These are phyloP conservation scores for Varanus komodoensis DNA, from an alignment of 2,113 vertebrate genomes.

Conservation along the genomic window DNA sequence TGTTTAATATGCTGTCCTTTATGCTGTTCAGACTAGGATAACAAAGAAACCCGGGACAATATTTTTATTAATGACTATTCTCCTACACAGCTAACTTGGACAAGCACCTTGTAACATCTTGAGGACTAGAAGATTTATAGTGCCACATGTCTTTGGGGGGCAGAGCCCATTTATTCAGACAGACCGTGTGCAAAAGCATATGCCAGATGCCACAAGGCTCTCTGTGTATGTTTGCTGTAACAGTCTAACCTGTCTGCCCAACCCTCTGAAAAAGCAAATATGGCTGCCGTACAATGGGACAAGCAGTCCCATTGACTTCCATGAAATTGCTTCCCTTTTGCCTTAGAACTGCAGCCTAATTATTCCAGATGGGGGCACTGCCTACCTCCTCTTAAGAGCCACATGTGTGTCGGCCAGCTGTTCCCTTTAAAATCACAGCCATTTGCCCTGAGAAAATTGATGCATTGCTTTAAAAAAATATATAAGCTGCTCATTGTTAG, in stretches of 20 bases:
- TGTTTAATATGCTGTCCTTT: background rate
- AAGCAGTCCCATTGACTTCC: background rate
- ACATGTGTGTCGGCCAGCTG: rapidly evolving
- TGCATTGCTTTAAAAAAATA: constrained; percentile 15
- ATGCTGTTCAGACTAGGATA: background rate
- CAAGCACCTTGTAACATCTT: background rate
- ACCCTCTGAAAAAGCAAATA: background rate
- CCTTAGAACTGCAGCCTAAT: background rate
- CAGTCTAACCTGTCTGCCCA: background rate
- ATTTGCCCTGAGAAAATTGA: constrained; percentile 14
- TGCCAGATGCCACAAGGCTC: background rate
- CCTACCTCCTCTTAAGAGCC: background rate
- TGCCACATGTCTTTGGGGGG: background rate
- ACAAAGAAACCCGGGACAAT: background rate
- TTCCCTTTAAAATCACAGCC: background rate
- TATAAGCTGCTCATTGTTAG: background rate
- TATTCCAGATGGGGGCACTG: rapidly evolving
- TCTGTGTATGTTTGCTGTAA: background rate
- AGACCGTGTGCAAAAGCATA: background rate
- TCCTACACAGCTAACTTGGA: background rate
- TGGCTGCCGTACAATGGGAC: background rate
- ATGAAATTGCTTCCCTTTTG: background rate
- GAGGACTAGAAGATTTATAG: background rate
- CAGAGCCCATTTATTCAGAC: background rate
- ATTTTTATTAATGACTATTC: background rate